These are phyloP conservation scores for Sparus aurata DNA, from an alignment of 2,797 vertebrate species.

Conservation along the genomic window DNA sequence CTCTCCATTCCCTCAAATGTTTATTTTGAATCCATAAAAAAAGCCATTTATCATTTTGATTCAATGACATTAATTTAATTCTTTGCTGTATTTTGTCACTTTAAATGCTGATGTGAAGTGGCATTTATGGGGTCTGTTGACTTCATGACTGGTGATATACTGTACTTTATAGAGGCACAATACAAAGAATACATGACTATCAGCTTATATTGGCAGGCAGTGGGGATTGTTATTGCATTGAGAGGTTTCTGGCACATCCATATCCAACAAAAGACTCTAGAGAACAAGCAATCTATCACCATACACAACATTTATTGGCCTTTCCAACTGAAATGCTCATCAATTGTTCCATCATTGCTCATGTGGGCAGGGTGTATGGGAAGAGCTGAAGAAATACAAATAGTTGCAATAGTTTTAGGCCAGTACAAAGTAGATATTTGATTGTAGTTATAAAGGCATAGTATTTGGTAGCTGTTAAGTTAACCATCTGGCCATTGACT, in stretches of 20 bases:
- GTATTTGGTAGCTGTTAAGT: not conserved
- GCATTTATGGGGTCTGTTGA: not conserved
- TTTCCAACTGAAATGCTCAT: constrained; percentile 12
- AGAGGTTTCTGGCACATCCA: constrained; percentile 20
- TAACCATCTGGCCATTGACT: not conserved
- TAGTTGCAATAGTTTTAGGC: not conserved
- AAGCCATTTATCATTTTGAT: not conserved
- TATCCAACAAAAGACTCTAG: constrained; percentile 9
- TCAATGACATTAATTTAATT: not conserved
- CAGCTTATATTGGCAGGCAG: constrained; percentile 7
- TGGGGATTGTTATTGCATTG: not conserved
- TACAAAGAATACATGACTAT: not conserved
- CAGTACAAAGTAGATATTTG: not conserved
- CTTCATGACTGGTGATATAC: not conserved
- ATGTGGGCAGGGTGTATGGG: not conserved
- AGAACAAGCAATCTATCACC: constrained; percentile 33
- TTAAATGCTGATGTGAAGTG: not conserved
- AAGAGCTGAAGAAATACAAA: not conserved
- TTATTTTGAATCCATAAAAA: not conserved
- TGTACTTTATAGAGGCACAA: not conserved
- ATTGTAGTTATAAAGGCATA: too few species aligned
- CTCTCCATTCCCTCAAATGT: too few species aligned
- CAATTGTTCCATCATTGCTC: not conserved
- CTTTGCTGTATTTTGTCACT: not conserved
- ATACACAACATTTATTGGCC: constrained; percentile 15